Base-by-base conservation (phyloP, 2,888 invertebrate genomes). In the Ennomos fuscantarius region DNA sequence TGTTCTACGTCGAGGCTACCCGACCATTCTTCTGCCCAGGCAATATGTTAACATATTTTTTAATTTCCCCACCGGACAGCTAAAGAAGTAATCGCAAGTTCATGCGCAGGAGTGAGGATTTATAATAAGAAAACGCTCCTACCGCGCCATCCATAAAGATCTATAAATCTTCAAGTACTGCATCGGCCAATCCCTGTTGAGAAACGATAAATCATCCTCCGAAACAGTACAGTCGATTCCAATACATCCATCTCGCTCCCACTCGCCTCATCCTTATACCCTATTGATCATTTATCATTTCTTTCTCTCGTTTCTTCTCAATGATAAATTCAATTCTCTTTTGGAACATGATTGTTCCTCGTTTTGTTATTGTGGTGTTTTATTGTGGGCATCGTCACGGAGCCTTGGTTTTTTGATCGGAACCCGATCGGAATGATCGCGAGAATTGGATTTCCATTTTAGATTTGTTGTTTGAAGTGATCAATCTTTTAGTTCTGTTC, bases 271-370 rank as follows among this genome's bases (percentile, higher is more conserved):
- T 61, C 74, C 74, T 15, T 76, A 78, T 75, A 74, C 73, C 69
- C 72, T 68, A 72, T 66, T 72, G 82, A 87, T 90, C 89, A 91
- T 92, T 92, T 90, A 92, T 92, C 90, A 91, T 89, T 85, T 82
- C 79, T 79, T 81, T 84, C 85, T 90, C 89, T 89, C 91, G 84
- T 82, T 89, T 77, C 82, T 87, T 83, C 88, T 76, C 88, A 88
- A 86, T 90, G 88, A 92, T 92, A 91, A 90, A 90, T 92, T 91
- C 91, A 90, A 91, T 92, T 89, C 90, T 89, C 86, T 87, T 89
- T 89, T 85, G 72, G 89, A 87, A 85, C 90, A 90, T 91, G 89
- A 91, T 90, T 89, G 90, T 90, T 89, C 86, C 78, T 89, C 78
- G 89, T 89, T 90, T 91, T 91, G 87, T 88, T 85, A 78, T 86